A percentile compares a stretch with the other conserved stretches of the same genome.
Conservation (phyloP, 2,113 vertebrate genomes). For the Mormoops blainvillei region DNA sequence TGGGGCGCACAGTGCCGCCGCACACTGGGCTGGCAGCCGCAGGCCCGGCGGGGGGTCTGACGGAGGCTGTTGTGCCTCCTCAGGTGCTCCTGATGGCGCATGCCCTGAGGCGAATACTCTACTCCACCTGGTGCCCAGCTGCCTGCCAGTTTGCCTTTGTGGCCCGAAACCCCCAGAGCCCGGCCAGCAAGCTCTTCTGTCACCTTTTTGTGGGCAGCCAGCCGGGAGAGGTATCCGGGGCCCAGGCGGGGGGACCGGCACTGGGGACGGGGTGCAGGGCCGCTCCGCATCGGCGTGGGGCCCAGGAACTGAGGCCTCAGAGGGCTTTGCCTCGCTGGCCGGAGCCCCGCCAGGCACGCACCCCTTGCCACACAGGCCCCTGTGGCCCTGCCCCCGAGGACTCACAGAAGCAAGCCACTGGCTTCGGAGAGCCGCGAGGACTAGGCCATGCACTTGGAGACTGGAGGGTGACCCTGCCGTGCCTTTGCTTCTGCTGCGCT, state of each 20-base stretch:
- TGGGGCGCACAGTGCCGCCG: neutral
- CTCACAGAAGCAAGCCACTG: neutral
- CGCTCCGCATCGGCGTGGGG: neutral
- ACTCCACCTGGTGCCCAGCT: conserved; percentile 83
- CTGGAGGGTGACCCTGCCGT: neutral
- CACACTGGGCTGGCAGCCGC: neutral
- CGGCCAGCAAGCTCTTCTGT: conserved; percentile 87
- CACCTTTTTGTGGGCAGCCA: conserved; percentile 92
- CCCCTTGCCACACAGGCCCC: neutral
- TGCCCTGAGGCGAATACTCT: conserved; percentile 87
- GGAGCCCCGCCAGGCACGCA: no score
- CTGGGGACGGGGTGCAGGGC: fast-evolving
- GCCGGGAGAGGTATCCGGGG: conserved; percentile 76
- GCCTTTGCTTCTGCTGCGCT: neutral
- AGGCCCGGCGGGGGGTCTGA: neutral
- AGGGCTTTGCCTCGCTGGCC: neutral
- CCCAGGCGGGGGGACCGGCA: neutral
- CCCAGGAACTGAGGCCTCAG: neutral
- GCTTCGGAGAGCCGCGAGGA: neutral
- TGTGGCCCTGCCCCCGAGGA: neutral
- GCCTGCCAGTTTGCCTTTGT: conserved; percentile 92
- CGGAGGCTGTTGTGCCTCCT: neutral
- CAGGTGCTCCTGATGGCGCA: conserved; percentile 96
- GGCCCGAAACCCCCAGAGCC: conserved; percentile 89
- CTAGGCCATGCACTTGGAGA: neutral